phyloP scores from a whole-genome alignment of 2,888 invertebrate species.

The Eilema depressum region DNA sequence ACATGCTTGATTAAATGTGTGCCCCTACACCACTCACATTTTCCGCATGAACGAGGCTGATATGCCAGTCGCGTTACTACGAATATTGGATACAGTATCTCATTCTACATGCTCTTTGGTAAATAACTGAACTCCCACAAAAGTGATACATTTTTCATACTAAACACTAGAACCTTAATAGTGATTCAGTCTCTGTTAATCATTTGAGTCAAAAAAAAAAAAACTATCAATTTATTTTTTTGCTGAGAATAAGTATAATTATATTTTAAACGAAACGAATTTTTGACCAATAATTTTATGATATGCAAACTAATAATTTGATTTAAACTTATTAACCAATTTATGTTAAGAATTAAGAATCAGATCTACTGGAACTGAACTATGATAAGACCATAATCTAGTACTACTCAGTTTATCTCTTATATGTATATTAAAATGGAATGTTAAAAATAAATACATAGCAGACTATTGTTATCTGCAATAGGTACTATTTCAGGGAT shows the following conservation, averaged over 20 bases:
- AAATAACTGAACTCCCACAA: slow-evolving; percentile 2
- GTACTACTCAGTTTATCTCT: slow-evolving; percentile 4
- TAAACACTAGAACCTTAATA: slow-evolving; percentile 4
- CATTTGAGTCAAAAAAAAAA: background rate
- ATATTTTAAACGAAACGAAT: background rate
- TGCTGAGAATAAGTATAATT: too few relatives aligned
- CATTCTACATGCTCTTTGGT: slow-evolving; percentile 1
- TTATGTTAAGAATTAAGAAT: background rate
- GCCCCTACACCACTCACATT: background rate
- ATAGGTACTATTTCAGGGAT: background rate
- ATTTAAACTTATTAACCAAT: background rate
- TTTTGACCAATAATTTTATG: background rate
- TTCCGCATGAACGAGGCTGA: background rate
- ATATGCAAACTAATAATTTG: background rate
- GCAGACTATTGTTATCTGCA: background rate
- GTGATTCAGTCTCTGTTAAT: background rate
- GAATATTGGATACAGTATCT: background rate
- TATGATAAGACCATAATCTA: background rate
- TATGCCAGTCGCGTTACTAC: background rate
- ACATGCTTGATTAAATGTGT: background rate
- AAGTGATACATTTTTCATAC: background rate
- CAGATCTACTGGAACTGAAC: background rate
- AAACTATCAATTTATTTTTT: background rate
- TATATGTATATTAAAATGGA: slow-evolving; percentile 1
- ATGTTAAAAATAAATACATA: background rate